phyloP scores from a whole-genome alignment of 2,797 vertebrate genomes.

The Nyctalus aviator region DNA sequence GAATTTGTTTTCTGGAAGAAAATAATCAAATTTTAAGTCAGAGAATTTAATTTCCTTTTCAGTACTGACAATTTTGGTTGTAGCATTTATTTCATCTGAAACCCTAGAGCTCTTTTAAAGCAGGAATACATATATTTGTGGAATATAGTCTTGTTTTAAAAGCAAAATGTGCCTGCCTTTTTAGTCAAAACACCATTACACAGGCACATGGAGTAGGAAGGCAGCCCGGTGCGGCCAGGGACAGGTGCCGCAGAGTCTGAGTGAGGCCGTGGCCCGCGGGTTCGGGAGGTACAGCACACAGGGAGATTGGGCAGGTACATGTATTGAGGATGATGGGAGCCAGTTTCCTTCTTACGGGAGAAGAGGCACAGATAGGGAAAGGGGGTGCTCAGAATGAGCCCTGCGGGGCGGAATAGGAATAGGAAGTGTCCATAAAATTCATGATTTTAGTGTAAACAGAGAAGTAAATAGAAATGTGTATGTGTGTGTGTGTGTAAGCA shows the following conservation, averaged over 20 bases:
- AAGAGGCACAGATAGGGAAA: not conserved
- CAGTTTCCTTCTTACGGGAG: not conserved
- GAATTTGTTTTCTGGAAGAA: not conserved
- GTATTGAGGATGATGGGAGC: not conserved
- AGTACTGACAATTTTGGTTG: conserved; percentile 27
- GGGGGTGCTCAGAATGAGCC: not conserved
- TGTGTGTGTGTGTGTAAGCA: not conserved
- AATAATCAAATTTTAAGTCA: conserved; percentile 17
- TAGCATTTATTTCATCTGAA: conserved; percentile 40
- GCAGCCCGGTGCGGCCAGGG: not conserved
- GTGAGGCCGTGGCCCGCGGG: not conserved
- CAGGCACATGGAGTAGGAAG: not conserved
- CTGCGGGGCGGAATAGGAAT: not conserved
- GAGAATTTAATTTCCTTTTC: conserved; percentile 58
- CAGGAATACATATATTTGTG: not conserved
- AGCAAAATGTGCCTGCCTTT: conserved; percentile 11
- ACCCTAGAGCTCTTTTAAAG: not conserved
- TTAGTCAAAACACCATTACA: not conserved
- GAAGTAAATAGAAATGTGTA: not conserved
- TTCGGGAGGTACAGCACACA: not conserved
- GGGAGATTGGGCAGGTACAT: not conserved
- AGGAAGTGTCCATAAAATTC: not conserved
- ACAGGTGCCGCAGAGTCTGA: not conserved
- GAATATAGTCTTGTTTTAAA: not conserved
- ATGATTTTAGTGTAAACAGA: not conserved